Evolutionary conservation across 2,888 invertebrate species (phyloP).

Genomic region (Lasioglossum calceatum): DNA sequence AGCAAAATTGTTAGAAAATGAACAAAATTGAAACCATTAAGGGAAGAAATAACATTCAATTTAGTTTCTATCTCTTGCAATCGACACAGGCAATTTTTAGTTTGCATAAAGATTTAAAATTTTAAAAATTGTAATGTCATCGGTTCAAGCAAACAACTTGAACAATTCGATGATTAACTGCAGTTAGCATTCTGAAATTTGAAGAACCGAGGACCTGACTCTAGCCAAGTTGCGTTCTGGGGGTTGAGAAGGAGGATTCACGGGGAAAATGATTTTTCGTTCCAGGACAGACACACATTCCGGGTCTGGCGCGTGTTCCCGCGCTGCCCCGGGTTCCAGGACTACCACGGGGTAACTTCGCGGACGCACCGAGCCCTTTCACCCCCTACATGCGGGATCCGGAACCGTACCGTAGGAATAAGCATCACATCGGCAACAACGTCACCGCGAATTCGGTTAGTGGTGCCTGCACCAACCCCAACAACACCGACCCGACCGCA

Average conservation of each 20-base stretch:
- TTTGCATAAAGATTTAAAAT: no score
- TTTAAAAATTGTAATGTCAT: no score
- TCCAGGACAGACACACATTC: conserved; percentile 83
- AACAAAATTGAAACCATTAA: no score
- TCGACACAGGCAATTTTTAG: no score
- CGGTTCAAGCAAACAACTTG: no score
- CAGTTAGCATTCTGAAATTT: no score
- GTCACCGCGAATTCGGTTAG: conserved; percentile 75
- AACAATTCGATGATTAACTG: no score
- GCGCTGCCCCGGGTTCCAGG: conserved; percentile 89
- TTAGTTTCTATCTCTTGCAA: no score
- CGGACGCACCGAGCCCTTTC: conserved; percentile 86
- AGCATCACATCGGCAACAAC: conserved; percentile 85
- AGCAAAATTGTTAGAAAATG: no score
- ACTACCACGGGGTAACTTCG: conserved; percentile 90
- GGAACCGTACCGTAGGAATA: conserved; percentile 89
- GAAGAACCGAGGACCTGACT: no score
- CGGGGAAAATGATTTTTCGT: conserved; percentile 15
- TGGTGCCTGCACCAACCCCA: conserved; percentile 76
- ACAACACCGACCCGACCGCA: conserved; percentile 77
- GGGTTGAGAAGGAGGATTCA: not conserved
- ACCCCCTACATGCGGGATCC: conserved; percentile 88
- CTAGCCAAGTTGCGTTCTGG: no score
- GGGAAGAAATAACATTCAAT: no score
- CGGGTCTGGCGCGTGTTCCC: conserved; percentile 88